Base-by-base conservation (phyloP, 2,113 vertebrate species). In the Mesitornis unicolor region DNA sequence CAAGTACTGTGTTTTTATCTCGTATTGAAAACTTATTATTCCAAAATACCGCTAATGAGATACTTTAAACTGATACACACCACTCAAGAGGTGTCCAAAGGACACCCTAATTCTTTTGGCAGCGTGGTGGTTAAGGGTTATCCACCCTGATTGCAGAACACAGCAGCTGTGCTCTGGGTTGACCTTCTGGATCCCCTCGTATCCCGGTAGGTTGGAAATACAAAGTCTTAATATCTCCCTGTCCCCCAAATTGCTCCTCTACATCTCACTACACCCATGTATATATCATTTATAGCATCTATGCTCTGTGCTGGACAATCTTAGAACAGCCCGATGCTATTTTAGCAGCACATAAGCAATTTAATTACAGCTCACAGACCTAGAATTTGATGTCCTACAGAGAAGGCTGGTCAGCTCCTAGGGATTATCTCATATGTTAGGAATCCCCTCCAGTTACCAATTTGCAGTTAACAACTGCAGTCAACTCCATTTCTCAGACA, bases 351-450 rank as follows among this genome's bases (percentile, higher is more conserved):
- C 93, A 95, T 54, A 94, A 94, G 92, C 91, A 89, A 95, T 96
- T 97, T 97, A 96, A 97, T 97, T 96, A 92, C 93, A 96, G 91
- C 59, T 90, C 42, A 4, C 5, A 93, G 95, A 63, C 96, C 96
- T 91, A 94, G 90, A 96, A 95, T 96, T 94, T 90, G 87, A 96
- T 93, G 95, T 84, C 84, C 93, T 93, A 92, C 90, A 95, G 69
- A 84, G 82, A 86, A 78, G 88, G 89, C 10, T 10, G 89, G 95
- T 95, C 87, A 67, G 87, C 69, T 96, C 79, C 64, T 83, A 87
- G 73, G 94, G 76, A 97, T 97, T 97, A 96, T 71, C 90, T 97
- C 96, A 97, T 94, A 93, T 96, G 97, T 96, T 65, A 95, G 94
- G 96, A 82, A 97, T 97, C 91, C 83, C 89, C 73, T 56, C 83